A percentile compares a stretch with the other conserved stretches of the same genome.
phyloP scores from a whole-genome alignment of 1,140 invertebrate species.

The Phthorimaea operculella region DNA sequence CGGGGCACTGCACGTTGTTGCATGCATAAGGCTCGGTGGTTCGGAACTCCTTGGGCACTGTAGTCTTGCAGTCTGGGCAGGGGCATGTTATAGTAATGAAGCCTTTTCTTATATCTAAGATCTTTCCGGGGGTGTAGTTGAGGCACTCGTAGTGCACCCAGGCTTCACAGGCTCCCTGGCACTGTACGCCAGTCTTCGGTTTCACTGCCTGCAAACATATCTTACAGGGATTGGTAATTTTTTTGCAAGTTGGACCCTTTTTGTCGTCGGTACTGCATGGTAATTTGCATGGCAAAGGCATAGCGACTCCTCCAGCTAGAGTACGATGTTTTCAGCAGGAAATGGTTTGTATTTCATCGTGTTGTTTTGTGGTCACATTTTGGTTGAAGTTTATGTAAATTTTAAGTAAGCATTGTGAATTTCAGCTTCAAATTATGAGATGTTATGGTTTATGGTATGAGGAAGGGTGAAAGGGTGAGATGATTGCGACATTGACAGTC shows the following conservation, averaged over 20 bases:
- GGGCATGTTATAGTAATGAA: slow-evolving; percentile 40
- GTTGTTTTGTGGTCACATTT: no score
- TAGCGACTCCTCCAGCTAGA: no score
- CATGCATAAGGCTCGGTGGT: slow-evolving; percentile 35
- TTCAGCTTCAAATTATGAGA: no score
- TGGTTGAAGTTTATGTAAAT: no score
- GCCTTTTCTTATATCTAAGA: slow-evolving; percentile 41
- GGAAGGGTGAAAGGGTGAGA: no score
- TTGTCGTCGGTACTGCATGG: no score
- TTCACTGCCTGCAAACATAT: slow-evolving; percentile 35
- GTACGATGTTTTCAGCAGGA: no score
- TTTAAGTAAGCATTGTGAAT: no score
- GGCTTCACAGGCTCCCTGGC: slow-evolving; percentile 46
- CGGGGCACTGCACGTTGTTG: slow-evolving; percentile 36
- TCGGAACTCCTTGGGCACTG: slow-evolving; percentile 29
- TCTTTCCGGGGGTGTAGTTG: slow-evolving; percentile 42
- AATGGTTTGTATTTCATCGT: no score
- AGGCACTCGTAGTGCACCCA: slow-evolving; percentile 52
- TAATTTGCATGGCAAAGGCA: no score
- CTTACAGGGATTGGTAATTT: slow-evolving; percentile 48
- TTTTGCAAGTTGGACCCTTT: slow-evolving; percentile 14
- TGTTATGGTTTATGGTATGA: no score
- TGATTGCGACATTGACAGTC: no score
- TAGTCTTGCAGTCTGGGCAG: slow-evolving; percentile 43
- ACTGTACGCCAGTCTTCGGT: slow-evolving; percentile 41